A percentile compares a stretch with the other conserved stretches of the same genome.
Evolutionary conservation across 2,113 vertebrate species (phyloP).

Genomic region (Oceanodroma tethys): DNA sequence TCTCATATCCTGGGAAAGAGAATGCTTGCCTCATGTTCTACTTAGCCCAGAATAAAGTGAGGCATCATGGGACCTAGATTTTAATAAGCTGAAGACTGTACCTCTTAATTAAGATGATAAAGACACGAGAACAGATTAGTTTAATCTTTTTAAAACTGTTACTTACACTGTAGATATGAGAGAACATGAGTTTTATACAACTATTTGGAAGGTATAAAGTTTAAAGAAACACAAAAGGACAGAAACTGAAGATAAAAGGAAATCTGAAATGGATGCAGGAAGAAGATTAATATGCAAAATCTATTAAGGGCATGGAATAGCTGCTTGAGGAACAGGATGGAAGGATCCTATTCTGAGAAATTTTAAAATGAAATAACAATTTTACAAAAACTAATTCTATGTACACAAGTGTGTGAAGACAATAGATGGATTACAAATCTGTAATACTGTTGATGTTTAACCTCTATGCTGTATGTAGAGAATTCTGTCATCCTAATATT

Average conservation of each 20-base stretch:
- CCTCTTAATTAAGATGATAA: not conserved
- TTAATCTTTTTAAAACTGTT: not conserved
- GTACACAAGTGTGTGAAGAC: not conserved
- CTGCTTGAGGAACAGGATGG: not conserved
- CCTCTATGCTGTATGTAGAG: rapidly evolving
- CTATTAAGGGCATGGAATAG: not conserved
- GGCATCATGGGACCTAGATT: not conserved
- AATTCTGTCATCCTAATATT: not conserved
- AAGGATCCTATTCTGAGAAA: not conserved
- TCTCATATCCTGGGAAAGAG: not conserved
- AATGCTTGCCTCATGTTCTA: not conserved
- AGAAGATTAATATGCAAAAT: not conserved
- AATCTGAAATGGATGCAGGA: not conserved
- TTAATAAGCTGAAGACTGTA: not conserved
- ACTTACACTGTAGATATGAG: not conserved
- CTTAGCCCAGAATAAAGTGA: not conserved
- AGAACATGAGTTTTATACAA: not conserved
- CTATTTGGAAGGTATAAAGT: not conserved
- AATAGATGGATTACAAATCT: not conserved
- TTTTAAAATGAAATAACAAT: not conserved
- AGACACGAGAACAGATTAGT: not conserved
- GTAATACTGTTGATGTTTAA: not conserved
- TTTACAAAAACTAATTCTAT: not conserved
- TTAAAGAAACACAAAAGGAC: not conserved
- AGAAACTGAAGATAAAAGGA: not conserved